Evolutionary conservation across 2,113 vertebrate genomes (phyloP), one percentile per base, ranked within the genome.

Genomic region (Chaenogobius annularis): DNA sequence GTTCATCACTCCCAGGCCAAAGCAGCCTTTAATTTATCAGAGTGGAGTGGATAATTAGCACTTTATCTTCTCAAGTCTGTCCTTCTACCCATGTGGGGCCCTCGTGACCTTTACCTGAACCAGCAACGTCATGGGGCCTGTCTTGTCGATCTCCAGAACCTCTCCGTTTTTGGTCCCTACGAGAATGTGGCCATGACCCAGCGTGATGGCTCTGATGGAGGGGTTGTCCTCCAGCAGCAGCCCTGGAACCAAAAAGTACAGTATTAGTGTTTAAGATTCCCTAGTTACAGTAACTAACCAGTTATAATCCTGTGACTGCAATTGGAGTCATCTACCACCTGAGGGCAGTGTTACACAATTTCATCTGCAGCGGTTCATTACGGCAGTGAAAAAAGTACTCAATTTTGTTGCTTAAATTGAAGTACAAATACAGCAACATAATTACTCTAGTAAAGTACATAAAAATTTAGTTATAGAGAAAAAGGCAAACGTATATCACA

Each of bases 151-250:
- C 92, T 99, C 97, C 79, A 99, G 93, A 86, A 99, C 94, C 83
- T 99, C 97, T 88, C 97, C 96, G 37, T 98, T 99, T 88, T 96
- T 98, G 44, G 97, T 98, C 82, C 97, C 97, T 44, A 99, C 97
- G 62, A 99, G 90, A 81, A 99, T 98, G 88, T 97, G 97, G 23
- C 97, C 97, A 69, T 98, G 97, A 62, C 97, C 97, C 80, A 99
- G 89, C 65, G 95, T 96, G 88, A 99, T 97, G 80, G 97, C 97
- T 83, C 97, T 93, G 79, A 99, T 95, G 54, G 97, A 98, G 31
- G 97, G 97, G 85, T 98, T 99, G 83, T 99, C 97, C 90, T 99
- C 97, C 81, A 99, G 90, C 68, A 99, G 94, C 58, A 99, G 91
- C 47, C 97, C 96, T 98, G 77, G 35, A 17, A 66, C 31, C 52